Conservation (phyloP, 2,888 invertebrate species). For the Mesopsocus fuscifrons region DNA sequence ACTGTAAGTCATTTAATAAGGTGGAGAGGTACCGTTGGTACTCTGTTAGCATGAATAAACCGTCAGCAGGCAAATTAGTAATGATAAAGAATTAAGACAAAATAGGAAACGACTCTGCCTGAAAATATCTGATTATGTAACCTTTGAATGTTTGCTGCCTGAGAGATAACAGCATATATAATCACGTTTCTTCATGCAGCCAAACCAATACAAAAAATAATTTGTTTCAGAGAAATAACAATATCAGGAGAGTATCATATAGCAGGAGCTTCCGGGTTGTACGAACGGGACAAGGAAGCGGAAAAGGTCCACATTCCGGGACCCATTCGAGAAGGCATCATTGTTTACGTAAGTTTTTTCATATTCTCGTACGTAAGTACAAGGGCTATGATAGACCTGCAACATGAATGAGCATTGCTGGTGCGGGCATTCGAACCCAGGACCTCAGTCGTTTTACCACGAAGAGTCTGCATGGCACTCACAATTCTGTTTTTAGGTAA, state of each 20-base stretch:
- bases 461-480: no score
- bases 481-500: conserved; percentile 33
- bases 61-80: no score
- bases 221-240: conserved; percentile 44
- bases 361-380: neutral
- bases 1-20: conserved; percentile 34
- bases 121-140: no score
- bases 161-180: no score
- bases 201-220: no score
- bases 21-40: neutral
- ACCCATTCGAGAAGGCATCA: conserved; percentile 59
- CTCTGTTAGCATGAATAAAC: conserved; percentile 1
- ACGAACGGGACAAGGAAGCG: conserved; percentile 55
- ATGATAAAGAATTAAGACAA: no score
- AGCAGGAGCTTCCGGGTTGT: conserved; percentile 59
- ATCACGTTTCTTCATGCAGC: no score
- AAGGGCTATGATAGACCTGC: neutral
- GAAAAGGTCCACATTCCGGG: conserved; percentile 67
- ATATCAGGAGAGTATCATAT: conserved; percentile 65
- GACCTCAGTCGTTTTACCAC: no score
- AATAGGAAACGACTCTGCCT: no score
- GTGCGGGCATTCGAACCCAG: no score
- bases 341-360: conserved; percentile 47
- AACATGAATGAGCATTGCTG: no score
- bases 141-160: no score